These are phyloP conservation scores for Struthio camelus DNA, from an alignment of 2,113 vertebrate genomes.

Conservation along the genomic window DNA sequence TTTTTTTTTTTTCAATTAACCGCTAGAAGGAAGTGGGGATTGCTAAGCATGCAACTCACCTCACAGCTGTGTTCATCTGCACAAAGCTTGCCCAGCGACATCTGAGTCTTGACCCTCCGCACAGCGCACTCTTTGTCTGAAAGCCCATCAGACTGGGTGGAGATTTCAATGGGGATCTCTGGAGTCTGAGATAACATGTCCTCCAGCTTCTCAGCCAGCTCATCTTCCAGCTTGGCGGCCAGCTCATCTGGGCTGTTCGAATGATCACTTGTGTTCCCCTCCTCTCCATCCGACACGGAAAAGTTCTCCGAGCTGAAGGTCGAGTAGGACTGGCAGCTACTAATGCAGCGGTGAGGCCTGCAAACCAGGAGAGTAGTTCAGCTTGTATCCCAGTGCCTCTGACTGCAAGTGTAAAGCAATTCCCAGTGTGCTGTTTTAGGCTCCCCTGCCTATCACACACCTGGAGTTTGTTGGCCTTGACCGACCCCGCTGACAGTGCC, in stretches of 20 bases:
- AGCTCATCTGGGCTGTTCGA: conserved; percentile 91
- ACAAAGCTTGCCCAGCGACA: conserved; percentile 96
- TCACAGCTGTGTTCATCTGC: conserved; percentile 91
- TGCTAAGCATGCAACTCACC: conserved; percentile 72
- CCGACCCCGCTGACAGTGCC: too few relatives aligned
- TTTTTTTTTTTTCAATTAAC: neutral
- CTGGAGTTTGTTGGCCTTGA: neutral
- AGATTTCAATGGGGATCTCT: conserved; percentile 97
- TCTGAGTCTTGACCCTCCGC: conserved; percentile 96
- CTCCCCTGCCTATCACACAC: neutral
- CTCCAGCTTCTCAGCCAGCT: conserved; percentile 82
- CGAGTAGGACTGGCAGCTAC: conserved; percentile 96
- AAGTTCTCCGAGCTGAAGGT: conserved; percentile 99
- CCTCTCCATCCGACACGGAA: conserved; percentile 95
- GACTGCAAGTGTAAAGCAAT: neutral
- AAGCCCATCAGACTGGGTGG: conserved; percentile 94
- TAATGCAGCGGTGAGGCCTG: conserved; percentile 95
- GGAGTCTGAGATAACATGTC: conserved; percentile 94
- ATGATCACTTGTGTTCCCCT: conserved; percentile 98
- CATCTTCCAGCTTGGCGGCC: conserved; percentile 84
- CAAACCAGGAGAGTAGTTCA: neutral
- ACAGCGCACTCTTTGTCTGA: conserved; percentile 98
- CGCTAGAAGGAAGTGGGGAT: neutral
- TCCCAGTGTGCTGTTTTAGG: neutral
- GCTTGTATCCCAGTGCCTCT: neutral